These are phyloP conservation scores for Epizoanthus rinbou DNA, from an alignment of 92 coral and sea anemone genomes.

Conservation along the genomic window DNA sequence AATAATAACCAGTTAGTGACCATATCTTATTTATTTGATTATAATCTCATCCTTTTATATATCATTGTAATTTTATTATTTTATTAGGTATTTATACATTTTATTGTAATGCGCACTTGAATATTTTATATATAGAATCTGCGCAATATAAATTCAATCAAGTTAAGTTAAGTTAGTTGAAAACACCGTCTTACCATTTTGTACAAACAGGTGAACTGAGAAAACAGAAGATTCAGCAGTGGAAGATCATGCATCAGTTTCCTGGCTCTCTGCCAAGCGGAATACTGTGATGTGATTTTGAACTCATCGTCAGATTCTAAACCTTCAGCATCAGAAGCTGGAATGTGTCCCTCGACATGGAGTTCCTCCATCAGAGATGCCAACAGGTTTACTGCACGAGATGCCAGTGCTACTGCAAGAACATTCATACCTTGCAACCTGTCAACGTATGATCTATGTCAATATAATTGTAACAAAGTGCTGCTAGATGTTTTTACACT, in stretches of 20 bases:
- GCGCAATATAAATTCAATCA: no score
- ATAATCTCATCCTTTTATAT: no score
- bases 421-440: conserved; percentile 89
- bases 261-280: conserved; percentile 87
- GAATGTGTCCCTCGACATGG: conserved; percentile 78
- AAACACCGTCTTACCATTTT: conserved; percentile 62
- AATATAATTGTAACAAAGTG: background rate
- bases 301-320: conserved; percentile 52
- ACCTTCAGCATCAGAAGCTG: conserved; percentile 55
- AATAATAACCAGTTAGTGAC: no score
- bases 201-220: conserved; percentile 77
- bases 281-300: conserved; percentile 71
- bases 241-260: conserved; percentile 73
- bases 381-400: conserved; percentile 74
- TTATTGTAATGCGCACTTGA: no score
- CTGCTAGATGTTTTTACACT: background rate
- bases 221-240: conserved; percentile 66
- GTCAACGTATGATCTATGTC: background rate
- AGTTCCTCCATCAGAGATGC: conserved; percentile 84
- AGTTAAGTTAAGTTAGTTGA: no score
- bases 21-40: no score
- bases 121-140: no score
- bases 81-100: no score
- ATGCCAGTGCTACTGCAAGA: conserved; percentile 76
- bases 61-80: no score